Percentiles rank a stretch among this genome's conserved stretches.
Conservation (phyloP, 2,888 invertebrate genomes). For the Cephus pygmeus region DNA sequence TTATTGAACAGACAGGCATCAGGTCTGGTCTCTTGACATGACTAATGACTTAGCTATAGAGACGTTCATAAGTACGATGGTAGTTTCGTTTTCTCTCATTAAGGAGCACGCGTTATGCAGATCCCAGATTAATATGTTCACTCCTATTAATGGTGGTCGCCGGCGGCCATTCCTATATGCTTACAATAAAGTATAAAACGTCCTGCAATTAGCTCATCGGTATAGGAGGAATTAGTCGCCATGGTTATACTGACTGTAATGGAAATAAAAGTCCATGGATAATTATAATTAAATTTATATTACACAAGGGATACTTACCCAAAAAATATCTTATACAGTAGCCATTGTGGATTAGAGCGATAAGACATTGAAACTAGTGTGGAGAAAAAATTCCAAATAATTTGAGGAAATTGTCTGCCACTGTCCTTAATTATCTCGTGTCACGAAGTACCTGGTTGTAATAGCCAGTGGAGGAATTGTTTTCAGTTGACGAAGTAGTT, state of each 20-base stretch:
- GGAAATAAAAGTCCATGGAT: neutral
- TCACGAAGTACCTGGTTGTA: neutral
- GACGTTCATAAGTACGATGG: neutral
- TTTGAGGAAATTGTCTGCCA: neutral
- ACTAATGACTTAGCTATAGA: slow-evolving; percentile 7
- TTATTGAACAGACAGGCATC: neutral
- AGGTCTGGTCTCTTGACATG: neutral
- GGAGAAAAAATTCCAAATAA: neutral
- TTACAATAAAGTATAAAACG: slow-evolving; percentile 36
- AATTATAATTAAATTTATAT: neutral
- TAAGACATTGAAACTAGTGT: neutral
- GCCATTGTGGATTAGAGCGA: neutral
- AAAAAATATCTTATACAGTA: neutral
- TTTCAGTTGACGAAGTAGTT: neutral
- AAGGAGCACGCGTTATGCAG: slow-evolving; percentile 10
- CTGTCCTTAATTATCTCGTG: neutral
- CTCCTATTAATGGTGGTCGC: slow-evolving; percentile 37
- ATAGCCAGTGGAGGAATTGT: neutral
- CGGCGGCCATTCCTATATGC: slow-evolving; percentile 31
- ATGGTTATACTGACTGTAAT: neutral
- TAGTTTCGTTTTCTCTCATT: neutral
- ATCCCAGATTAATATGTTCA: slow-evolving; percentile 49
- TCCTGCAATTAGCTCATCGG: slow-evolving; percentile 41
- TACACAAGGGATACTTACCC: neutral
- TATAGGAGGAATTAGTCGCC: slow-evolving; percentile 40